phyloP scores from a whole-genome alignment of 1,140 invertebrate genomes.

The Bombus huntii region DNA sequence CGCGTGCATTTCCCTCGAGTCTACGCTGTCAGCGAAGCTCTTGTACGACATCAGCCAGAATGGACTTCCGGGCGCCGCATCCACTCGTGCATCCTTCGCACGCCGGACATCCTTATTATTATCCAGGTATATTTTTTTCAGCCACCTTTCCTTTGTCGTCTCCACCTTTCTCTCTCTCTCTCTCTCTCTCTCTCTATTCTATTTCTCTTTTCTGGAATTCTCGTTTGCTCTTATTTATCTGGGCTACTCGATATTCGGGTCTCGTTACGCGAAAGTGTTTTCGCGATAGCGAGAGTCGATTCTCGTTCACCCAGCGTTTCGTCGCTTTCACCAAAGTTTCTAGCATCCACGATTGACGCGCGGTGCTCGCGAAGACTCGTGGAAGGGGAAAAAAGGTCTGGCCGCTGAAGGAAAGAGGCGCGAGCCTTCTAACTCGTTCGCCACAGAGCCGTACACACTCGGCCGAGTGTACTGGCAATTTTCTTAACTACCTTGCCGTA shows the following conservation, averaged over 20 bases:
- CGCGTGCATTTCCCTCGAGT: slow-evolving; percentile 35
- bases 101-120: slow-evolving; percentile 78
- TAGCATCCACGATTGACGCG: slow-evolving; percentile 27
- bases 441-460: slow-evolving; percentile 36
- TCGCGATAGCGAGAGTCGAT: neutral
- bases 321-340: slow-evolving; percentile 51
- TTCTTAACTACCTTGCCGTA: slow-evolving; percentile 58
- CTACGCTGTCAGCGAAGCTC: slow-evolving; percentile 24
- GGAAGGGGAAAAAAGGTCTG: neutral
- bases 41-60: slow-evolving; percentile 55
- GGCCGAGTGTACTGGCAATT: slow-evolving; percentile 54
- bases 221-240: neutral
- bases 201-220: no score
- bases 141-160: neutral
- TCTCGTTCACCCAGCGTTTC: neutral
- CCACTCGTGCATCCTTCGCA: slow-evolving; percentile 78
- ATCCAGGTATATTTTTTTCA: slow-evolving; percentile 72
- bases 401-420: slow-evolving; percentile 47
- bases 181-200: neutral
- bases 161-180: no score
- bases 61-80: slow-evolving; percentile 80
- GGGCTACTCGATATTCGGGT: neutral
- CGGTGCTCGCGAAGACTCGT: neutral
- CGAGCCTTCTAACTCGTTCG: slow-evolving; percentile 46
- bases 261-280: neutral